phyloP scores from a whole-genome alignment of 2,113 vertebrate genomes.

The Suncus etruscus region DNA sequence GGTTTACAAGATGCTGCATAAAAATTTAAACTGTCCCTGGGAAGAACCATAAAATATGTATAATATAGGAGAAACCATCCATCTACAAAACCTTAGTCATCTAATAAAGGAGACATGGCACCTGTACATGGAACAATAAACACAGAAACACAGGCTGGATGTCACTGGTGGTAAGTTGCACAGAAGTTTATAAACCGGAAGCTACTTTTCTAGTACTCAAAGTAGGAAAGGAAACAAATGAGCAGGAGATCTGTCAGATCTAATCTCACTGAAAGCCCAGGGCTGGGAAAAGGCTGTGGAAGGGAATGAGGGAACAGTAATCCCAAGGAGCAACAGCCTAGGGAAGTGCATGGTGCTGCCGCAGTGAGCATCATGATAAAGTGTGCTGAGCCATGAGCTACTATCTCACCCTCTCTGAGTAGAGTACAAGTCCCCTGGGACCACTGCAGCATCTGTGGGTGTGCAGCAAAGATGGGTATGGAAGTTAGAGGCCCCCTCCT shows the following conservation, averaged over 20 bases:
- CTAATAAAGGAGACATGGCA: neutral
- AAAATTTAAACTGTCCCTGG: neutral
- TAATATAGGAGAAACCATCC: neutral
- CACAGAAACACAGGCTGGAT: neutral
- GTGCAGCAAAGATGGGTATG: rapidly evolving
- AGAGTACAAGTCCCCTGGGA: too few relatives aligned
- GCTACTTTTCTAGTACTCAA: neutral
- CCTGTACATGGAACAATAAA: neutral
- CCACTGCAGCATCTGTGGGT: neutral
- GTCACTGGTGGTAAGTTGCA: neutral
- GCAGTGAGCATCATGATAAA: too few relatives aligned
- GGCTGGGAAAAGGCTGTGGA: neutral
- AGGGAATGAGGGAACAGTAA: too few relatives aligned
- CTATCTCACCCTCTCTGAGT: too few relatives aligned
- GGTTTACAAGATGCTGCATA: neutral
- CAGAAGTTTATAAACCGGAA: slow-evolving; percentile 8
- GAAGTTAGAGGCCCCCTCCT: neutral
- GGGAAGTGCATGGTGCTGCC: too few relatives aligned
- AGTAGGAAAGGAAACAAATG: neutral
- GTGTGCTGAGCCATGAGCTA: too few relatives aligned
- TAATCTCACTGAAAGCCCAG: neutral
- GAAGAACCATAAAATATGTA: neutral
- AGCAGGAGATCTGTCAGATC: neutral
- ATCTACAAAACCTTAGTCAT: neutral
- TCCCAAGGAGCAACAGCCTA: too few relatives aligned